Evolutionary conservation across 2,113 vertebrate genomes (phyloP), one percentile per base, ranked within the genome.

Genomic region (Heloderma charlesbogerti): DNA sequence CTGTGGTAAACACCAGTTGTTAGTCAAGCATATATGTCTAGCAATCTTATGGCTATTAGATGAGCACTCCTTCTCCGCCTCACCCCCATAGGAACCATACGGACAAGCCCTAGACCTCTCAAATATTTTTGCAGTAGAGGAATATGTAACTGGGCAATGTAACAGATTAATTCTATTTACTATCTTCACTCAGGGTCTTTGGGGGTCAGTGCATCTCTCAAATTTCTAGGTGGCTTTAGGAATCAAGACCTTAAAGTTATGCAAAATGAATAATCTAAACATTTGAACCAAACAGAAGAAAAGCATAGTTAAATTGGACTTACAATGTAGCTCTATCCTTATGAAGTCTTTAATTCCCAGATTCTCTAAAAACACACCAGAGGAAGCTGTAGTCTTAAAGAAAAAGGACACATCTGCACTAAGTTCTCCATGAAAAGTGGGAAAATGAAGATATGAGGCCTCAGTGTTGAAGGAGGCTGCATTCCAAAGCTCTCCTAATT

Each of bases 311-410:
- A 93, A 81, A 91, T 27, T 0, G 66, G 60, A 99, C 99, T 99
- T 97, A 99, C 99, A 98, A 92, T 97, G 96, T 74, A 99, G 97
- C 82, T 99, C 99, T 90, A 99, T 98, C 75, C 99, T 97, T 91
- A 99, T 99, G 95, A 99, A 99, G 92, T 99, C 99, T 57, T 98
- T 98, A 94, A 99, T 99, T 92, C 99, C 99, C 82, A 99, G 96
- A 94, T 99, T 99, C 96, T 99, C 99, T 95, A 99, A 96, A 97
- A 99, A 99, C 5, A 99, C 98, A 57, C 99, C 99, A 2, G 98
- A 99, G 0, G 98, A 98, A 25, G 98, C 98, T 18, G 97, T 98
- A 45, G 99, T 99, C 96, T 99, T 99, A 93, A 99, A 99, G 92
- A 99, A 98, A 96, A 99, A 99, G 9, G 98, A 98, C 40, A 99